These are phyloP conservation scores for Tenthredo livida DNA, from an alignment of 2,888 invertebrate genomes.

Conservation along the genomic window DNA sequence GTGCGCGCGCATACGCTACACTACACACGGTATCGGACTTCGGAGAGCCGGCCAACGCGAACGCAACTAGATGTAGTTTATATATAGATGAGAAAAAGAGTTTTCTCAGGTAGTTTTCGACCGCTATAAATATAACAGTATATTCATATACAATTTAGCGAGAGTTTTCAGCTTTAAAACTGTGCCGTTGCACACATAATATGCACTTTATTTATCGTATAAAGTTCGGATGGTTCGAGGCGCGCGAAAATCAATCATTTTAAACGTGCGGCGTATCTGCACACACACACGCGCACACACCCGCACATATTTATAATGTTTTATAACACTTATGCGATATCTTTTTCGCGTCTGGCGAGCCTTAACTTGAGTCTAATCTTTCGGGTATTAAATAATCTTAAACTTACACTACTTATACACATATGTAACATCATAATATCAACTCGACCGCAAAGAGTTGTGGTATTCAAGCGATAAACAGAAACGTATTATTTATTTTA, in stretches of 20 bases:
- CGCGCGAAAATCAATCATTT: background rate
- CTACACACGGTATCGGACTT: too few relatives aligned
- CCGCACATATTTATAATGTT: too few relatives aligned
- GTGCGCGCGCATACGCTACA: constrained; percentile 66
- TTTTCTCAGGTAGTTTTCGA: constrained; percentile 13
- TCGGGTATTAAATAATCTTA: background rate
- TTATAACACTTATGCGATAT: too few relatives aligned
- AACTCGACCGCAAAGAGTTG: background rate
- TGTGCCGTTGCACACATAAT: background rate
- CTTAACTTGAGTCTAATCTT: background rate
- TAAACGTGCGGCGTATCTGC: background rate
- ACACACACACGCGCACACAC: background rate
- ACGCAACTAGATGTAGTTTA: constrained; percentile 54
- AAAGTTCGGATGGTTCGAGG: background rate
- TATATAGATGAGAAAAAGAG: constrained; percentile 56
- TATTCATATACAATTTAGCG: background rate
- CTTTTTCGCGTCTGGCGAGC: background rate
- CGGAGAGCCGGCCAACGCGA: background rate
- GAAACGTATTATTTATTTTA: constrained; percentile 3
- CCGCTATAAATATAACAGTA: constrained; percentile 1
- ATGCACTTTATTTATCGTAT: background rate
- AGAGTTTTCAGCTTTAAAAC: background rate
- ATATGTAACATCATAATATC: background rate
- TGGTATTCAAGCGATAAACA: background rate
- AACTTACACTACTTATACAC: background rate